Percentiles rank a stretch among this genome's conserved stretches.
phyloP scores from a whole-genome alignment of 1,140 invertebrate species.

The Artemia franciscana region DNA sequence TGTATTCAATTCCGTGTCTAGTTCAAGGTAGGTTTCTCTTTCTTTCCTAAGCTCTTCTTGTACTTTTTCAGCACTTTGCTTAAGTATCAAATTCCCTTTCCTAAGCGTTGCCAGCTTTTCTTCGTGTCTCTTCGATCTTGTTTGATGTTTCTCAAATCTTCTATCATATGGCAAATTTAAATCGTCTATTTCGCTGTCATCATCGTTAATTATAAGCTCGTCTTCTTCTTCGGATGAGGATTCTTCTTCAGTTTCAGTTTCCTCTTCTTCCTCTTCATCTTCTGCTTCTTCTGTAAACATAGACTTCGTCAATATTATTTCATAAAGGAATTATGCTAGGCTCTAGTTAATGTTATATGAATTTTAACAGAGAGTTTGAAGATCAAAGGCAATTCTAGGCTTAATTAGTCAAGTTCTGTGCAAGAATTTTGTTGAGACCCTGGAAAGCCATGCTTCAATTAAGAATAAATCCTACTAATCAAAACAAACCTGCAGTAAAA shows the following conservation, averaged over 20 bases:
- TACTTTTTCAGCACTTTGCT: slow-evolving; percentile 56
- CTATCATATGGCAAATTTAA: slow-evolving; percentile 23
- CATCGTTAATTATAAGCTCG: background rate
- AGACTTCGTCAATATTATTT: slow-evolving; percentile 52
- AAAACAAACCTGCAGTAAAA: too few species aligned
- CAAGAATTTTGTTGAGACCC: too few species aligned
- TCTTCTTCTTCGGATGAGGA: slow-evolving; percentile 36
- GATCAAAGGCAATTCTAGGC: too few species aligned
- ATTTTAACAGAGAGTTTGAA: too few species aligned
- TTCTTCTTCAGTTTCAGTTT: slow-evolving; percentile 31
- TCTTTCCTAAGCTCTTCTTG: slow-evolving; percentile 61
- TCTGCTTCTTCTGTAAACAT: slow-evolving; percentile 36
- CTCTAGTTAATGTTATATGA: too few species aligned
- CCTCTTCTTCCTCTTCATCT: slow-evolving; percentile 22
- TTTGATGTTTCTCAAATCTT: slow-evolving; percentile 9
- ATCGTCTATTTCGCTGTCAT: slow-evolving; percentile 35
- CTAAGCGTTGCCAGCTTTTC: slow-evolving; percentile 46
- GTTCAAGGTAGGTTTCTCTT: slow-evolving; percentile 40
- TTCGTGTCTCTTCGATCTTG: slow-evolving; percentile 37
- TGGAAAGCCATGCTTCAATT: too few species aligned
- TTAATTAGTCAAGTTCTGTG: too few species aligned
- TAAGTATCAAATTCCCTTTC: slow-evolving; percentile 59
- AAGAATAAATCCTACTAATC: too few species aligned
- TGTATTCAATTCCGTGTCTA: slow-evolving; percentile 60
- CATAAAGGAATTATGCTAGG: too few species aligned